A percentile compares a stretch with the other conserved stretches of the same genome.
These are phyloP conservation scores for Epizoanthus stellaris DNA, from an alignment of 92 coral and sea anemone genomes.

Conservation along the genomic window DNA sequence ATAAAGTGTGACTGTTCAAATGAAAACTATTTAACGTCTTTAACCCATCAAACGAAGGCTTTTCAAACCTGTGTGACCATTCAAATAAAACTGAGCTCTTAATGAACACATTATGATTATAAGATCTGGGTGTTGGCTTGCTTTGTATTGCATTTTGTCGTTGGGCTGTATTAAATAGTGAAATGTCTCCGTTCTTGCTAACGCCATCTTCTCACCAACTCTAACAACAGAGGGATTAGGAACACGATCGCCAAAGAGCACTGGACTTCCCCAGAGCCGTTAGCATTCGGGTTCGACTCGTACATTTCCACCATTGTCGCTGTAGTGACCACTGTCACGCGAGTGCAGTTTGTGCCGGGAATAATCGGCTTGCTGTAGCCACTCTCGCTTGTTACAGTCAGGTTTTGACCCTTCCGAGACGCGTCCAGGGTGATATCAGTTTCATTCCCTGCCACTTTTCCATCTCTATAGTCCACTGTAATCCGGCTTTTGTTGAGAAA, in stretches of 20 bases:
- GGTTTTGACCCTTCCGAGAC: constrained; percentile 12
- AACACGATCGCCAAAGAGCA: not conserved
- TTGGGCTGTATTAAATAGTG: no score
- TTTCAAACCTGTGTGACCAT: no score
- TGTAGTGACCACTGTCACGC: not conserved
- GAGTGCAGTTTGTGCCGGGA: constrained; percentile 21
- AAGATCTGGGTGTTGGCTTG: no score
- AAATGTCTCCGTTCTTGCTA: not conserved
- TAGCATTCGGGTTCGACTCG: constrained; percentile 29
- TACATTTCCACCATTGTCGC: constrained; percentile 22
- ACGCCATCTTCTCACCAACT: not conserved
- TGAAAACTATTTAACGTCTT: no score
- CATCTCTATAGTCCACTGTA: constrained; percentile 4
- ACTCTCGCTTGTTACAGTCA: constrained; percentile 13
- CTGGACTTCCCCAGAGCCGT: constrained; percentile 1
- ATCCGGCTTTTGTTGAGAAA: not conserved
- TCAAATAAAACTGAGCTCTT: no score
- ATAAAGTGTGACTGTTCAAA: no score
- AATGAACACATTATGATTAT: no score
- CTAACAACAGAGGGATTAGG: constrained; percentile 1
- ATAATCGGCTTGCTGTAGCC: constrained; percentile 15
- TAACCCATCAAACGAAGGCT: no score
- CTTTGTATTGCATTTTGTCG: no score
- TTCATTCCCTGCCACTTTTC: not conserved
- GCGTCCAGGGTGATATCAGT: constrained; percentile 2